Base-by-base conservation (phyloP, 2,113 vertebrate species). In the Sinocyclocheilus anshuiensis region DNA sequence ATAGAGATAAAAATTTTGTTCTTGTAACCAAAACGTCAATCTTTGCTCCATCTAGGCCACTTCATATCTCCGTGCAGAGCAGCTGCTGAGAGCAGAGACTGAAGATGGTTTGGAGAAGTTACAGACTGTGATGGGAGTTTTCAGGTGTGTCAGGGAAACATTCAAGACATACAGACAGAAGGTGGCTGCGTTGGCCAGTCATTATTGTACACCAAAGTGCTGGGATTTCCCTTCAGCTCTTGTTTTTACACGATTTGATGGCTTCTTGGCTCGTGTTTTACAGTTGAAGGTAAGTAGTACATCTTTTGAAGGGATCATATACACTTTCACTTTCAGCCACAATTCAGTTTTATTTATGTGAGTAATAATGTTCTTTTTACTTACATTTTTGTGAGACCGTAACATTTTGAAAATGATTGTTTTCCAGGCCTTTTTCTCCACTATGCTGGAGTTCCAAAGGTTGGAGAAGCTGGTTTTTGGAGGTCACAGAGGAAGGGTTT, bases 151-250 rank as follows among this genome's bases (percentile, higher is more conserved):
- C 91, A 94, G 87, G 89, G 85, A 93, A 85, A 93, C 89, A 36
- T 97, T 96, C 77, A 93, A 94, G 85, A 91, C 69, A 67, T 93
- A 94, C 84, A 95, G 91, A 89, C 92, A 92, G 80, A 88, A 76
- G 76, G 57, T 95, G 78, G 61, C 88, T 76, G 88, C 22, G 26
- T 94, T 94, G 86, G 94, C 93, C 0, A 22, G 20, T 39, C 91
- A 89, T 79, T 90, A 79, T 33, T 85, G 87, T 36, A 91, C 94
- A 87, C 79, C 85, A 78, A 92, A 94, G 88, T 89, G 77, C 4
- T 96, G 95, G 95, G 93, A 97, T 94, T 98, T 97, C 90, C 95
- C 93, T 53, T 92, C 92, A 89, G 89, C 92, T 67, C 84, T 96
- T 90, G 91, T 96, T 69, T 96, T 97, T 91, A 90, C 88, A 82